phyloP scores from a whole-genome alignment of 2,113 vertebrate species.

The human (Homo sapiens) region DNA sequence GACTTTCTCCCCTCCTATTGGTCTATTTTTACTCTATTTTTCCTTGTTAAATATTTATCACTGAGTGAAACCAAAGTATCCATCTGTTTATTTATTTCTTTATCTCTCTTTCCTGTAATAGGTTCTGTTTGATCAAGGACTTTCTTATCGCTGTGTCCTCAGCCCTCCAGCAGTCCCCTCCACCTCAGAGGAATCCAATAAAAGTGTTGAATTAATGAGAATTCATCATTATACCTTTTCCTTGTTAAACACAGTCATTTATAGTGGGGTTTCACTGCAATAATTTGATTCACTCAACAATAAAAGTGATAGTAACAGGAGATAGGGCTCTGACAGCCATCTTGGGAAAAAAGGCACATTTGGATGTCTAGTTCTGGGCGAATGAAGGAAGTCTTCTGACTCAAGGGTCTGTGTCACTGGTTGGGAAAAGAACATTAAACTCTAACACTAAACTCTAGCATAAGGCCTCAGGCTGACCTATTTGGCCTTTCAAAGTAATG shows the following conservation, averaged over 20 bases:
- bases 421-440: neutral
- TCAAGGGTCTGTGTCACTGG: neutral
- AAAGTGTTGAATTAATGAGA: neutral
- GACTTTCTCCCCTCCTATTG: neutral
- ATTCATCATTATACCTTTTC: neutral
- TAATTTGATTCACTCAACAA: neutral
- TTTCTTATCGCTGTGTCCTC: neutral
- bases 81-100: neutral
- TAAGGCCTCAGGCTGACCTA: neutral
- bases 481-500: neutral
- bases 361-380: neutral
- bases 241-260: neutral
- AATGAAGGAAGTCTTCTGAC: neutral
- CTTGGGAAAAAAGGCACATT: neutral
- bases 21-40: neutral
- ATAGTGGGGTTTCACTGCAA: neutral
- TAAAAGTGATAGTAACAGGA: neutral
- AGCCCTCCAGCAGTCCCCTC: neutral
- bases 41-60: neutral
- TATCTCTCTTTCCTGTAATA: neutral
- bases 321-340: neutral
- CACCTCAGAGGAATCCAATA: neutral
- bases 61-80: neutral
- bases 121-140: neutral
- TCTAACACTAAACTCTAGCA: neutral